Base-by-base conservation (phyloP, 2,888 invertebrate genomes). In the Trichopria drosophilae region DNA sequence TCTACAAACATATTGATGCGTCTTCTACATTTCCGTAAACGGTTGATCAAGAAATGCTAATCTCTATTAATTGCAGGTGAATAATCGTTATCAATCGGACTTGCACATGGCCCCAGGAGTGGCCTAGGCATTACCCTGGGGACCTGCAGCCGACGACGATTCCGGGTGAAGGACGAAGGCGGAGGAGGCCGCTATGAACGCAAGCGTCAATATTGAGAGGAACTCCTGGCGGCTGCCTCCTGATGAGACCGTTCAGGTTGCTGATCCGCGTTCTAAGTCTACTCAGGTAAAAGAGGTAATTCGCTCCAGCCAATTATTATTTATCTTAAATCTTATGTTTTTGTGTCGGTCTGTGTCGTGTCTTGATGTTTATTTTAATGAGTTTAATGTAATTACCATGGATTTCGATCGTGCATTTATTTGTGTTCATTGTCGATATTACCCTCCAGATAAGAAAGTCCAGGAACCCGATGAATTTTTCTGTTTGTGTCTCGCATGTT, bases 141-240 rank as follows among this genome's bases (percentile, higher is more conserved):
- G 65, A 66, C 52, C n/a, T n/a, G n/a, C n/a, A n/a, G n/a, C 67
- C 62, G 65, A 63, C 58, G 58, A 59, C 39, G 51, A 53, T 50
- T 47, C 57, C 46, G 60, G 60, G 54, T 59, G 60, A 53, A 64
- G 53, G 60, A 66, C 60, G 63, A 67, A 61, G 63, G 58, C 62
- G 67, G 68, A 60, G 75, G 78, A 79, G 79, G 79, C 77, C 83
- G 84, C 83, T 82, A 92, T 91, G 91, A 91, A 91, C 85, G 88
- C 89, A 81, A 90, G 88, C 84, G 87, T 87, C 79, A 85, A 86
- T 81, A 82, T 88, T 78, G 90, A 90, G 82, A 86, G 89, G 80
- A 88, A 88, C 81, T 88, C 90, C 77, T 92, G 92, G 92, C 87
- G 90, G 79, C 83, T 91, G 78, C 90, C 90, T 79, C 90, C 90